Evolutionary conservation across 2,888 invertebrate species (phyloP).

Genomic region (Halictus ligatus): DNA sequence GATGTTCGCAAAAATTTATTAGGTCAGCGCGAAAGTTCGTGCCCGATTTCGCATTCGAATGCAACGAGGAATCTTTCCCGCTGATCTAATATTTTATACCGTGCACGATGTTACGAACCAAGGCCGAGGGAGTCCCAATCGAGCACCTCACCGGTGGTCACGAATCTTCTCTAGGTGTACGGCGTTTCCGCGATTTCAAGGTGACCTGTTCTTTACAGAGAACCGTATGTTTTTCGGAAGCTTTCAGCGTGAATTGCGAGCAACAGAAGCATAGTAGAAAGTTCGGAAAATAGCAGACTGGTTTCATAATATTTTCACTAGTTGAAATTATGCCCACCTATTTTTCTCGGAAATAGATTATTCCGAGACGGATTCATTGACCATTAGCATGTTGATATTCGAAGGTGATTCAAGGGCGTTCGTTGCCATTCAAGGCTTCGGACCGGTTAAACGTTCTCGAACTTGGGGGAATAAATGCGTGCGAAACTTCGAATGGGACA

Average conservation of each 20-base stretch:
- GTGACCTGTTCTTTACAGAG: neutral
- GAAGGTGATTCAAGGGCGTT: neutral
- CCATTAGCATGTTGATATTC: neutral
- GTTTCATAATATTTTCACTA: no score
- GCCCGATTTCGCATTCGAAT: neutral
- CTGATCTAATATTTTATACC: neutral
- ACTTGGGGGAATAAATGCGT: neutral
- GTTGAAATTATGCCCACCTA: no score
- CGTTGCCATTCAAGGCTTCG: neutral
- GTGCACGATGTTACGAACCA: neutral
- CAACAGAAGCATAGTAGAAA: no score
- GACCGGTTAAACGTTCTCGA: neutral
- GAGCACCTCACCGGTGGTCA: neutral
- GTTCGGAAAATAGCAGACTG: no score
- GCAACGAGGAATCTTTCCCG: neutral
- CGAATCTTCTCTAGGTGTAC: neutral
- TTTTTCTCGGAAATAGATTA: no score
- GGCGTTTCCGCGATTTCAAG: neutral
- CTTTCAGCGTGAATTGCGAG: neutral
- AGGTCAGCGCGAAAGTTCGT: neutral
- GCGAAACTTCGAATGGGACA: neutral
- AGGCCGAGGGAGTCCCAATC: neutral
- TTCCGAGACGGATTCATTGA: no score
- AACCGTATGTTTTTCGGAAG: no score
- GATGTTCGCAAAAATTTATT: neutral